A percentile compares a stretch with the other conserved stretches of the same genome.
Evolutionary conservation across 2,113 vertebrate species (phyloP).

Genomic region (Cromileptes altivelis): DNA sequence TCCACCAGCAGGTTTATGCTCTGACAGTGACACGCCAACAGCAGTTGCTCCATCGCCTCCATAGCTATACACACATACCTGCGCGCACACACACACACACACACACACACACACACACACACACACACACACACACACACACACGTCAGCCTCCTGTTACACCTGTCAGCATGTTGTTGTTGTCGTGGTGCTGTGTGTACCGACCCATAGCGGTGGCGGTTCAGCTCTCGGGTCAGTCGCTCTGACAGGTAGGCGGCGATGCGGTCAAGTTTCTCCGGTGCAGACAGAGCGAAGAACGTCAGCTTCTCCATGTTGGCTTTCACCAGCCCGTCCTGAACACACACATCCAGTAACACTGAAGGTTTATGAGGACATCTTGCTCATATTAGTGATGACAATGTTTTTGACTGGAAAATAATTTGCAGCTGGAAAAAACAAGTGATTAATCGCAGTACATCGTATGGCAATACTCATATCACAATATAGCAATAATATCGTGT

Average conservation of each 20-base stretch:
- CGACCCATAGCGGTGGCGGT: conserved; percentile 93
- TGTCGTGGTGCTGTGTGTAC: background rate
- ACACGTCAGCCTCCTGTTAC: too few species aligned
- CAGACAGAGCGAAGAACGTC: conserved; percentile 95
- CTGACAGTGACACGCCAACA: conserved; percentile 96
- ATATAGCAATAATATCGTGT: too few species aligned
- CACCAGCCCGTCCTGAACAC: conserved; percentile 91
- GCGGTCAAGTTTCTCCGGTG: conserved; percentile 95
- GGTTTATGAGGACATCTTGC: too few species aligned
- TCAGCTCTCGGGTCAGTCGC: conserved; percentile 92
- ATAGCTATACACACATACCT: conserved; percentile 93
- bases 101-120: background rate
- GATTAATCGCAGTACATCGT: too few species aligned
- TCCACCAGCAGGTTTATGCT: conserved; percentile 98
- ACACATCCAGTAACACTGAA: conserved; percentile 16
- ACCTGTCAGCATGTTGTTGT: too few species aligned
- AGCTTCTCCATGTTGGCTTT: conserved; percentile 98
- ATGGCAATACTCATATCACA: too few species aligned
- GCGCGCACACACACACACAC: background rate
- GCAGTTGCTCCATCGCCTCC: conserved; percentile 95
- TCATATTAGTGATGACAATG: too few species aligned
- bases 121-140: background rate
- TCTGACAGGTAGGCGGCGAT: conserved; percentile 94
- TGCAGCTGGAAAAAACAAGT: too few species aligned
- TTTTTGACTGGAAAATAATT: too few species aligned